Percentiles rank a stretch among this genome's conserved stretches.
Evolutionary conservation across 1,140 invertebrate genomes (phyloP).

Genomic region (Hermetia illucens): DNA sequence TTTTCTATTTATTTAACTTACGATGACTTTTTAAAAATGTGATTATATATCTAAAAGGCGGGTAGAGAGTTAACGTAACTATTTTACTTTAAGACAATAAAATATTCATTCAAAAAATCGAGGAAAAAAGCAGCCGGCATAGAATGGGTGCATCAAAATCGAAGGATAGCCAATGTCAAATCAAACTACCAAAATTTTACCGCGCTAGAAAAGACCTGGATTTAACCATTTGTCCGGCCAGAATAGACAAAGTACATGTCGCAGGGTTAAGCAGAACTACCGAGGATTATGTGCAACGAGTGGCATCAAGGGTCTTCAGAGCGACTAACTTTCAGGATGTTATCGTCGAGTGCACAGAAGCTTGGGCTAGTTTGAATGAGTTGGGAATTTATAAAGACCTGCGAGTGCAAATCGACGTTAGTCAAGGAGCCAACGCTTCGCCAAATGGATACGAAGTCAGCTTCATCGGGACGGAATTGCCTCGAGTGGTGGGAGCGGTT

Average conservation of each 20-base stretch:
- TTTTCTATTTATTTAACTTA: too few species aligned
- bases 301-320: slow-evolving; percentile 23
- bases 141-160: too few species aligned
- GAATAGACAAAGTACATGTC: slow-evolving; percentile 27
- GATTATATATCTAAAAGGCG: too few species aligned
- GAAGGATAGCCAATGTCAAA: too few species aligned
- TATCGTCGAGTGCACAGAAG: slow-evolving; percentile 23
- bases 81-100: too few species aligned
- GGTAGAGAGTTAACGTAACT: too few species aligned
- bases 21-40: too few species aligned
- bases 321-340: slow-evolving; percentile 25
- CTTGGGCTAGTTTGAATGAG: slow-evolving; percentile 17
- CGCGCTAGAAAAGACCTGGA: too few species aligned
- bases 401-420: slow-evolving; percentile 23
- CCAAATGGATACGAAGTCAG: slow-evolving; percentile 27
- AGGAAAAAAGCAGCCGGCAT: too few species aligned
- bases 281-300: slow-evolving; percentile 26
- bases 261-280: slow-evolving; percentile 22
- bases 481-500: slow-evolving; percentile 22
- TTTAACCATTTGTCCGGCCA: too few species aligned
- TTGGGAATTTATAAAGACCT: slow-evolving; percentile 29
- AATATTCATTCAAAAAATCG: too few species aligned
- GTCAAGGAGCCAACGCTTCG: slow-evolving; percentile 17
- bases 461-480: slow-evolving; percentile 21
- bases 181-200: too few species aligned